Conservation (phyloP, 2,113 vertebrate genomes). For the Amphiprion percula region DNA sequence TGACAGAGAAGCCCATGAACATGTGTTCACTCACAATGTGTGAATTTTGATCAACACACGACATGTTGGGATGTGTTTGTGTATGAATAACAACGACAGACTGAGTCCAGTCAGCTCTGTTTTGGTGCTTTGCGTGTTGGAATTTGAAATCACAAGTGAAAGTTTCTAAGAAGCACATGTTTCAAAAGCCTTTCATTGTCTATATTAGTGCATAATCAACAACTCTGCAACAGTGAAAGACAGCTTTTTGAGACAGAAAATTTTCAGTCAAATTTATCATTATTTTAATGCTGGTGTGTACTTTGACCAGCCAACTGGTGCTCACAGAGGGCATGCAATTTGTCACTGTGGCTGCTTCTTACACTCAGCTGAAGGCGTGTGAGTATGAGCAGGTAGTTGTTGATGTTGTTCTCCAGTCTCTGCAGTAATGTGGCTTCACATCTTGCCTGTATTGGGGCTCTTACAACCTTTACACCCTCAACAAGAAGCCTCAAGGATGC, state of each 20-base stretch:
- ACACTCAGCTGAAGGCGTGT: slow-evolving; percentile 73
- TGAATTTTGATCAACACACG: slow-evolving; percentile 9
- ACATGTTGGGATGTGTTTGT: slow-evolving; percentile 14
- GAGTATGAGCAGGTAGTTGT: slow-evolving; percentile 78
- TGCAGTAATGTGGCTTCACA: slow-evolving; percentile 68
- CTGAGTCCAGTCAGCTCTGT: slow-evolving; percentile 1
- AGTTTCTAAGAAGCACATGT: not conserved
- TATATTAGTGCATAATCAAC: not conserved
- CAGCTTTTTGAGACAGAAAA: not conserved
- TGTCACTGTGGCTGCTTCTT: slow-evolving; percentile 35
- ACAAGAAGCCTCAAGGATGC: slow-evolving; percentile 70
- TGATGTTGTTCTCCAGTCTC: slow-evolving; percentile 75
- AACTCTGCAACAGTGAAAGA: not conserved
- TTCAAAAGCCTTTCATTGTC: not conserved
- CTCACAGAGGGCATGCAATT: not conserved
- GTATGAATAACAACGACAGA: slow-evolving; percentile 7
- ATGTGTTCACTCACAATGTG: slow-evolving; percentile 26
- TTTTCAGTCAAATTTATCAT: not conserved
- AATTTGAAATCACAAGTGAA: slow-evolving; percentile 5
- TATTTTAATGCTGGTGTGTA: not conserved
- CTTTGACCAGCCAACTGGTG: slow-evolving; percentile 14
- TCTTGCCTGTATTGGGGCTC: slow-evolving; percentile 36
- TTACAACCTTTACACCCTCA: slow-evolving; percentile 64
- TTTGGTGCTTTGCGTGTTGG: not conserved
- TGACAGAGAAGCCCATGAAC: slow-evolving; percentile 38